phyloP scores from a whole-genome alignment of 1,140 invertebrate species.

The Diorhabda sublineata region DNA sequence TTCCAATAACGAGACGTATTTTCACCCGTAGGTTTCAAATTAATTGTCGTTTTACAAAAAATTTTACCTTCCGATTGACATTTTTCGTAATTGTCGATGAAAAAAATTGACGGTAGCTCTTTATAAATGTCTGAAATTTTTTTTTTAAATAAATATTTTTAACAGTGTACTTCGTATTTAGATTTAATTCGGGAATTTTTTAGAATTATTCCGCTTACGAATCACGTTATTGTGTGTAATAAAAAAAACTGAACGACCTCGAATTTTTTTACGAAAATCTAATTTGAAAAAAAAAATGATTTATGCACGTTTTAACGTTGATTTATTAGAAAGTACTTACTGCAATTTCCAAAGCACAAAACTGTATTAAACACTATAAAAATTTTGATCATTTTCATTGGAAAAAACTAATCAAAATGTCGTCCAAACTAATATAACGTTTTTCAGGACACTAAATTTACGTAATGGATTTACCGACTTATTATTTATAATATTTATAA shows the following conservation, averaged over 20 bases:
- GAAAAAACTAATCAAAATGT: not conserved
- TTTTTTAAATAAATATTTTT: not conserved
- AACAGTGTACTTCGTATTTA: not conserved
- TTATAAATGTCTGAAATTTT: constrained; percentile 10
- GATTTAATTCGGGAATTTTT: not conserved
- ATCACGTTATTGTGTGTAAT: not conserved
- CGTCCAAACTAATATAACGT: not conserved
- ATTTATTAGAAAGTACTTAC: not conserved
- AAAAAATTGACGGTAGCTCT: constrained; percentile 7
- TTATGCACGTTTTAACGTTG: not conserved
- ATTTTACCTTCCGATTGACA: constrained; percentile 8
- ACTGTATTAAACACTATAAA: not conserved
- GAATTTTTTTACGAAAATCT: not conserved
- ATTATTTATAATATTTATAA: not conserved
- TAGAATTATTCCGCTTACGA: not conserved
- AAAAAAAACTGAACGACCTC: not conserved
- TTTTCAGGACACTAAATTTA: not conserved
- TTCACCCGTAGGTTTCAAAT: constrained; percentile 4
- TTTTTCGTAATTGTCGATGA: constrained; percentile 15
- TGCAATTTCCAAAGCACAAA: not conserved
- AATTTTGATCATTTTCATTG: not conserved
- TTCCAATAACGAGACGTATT: constrained; percentile 7
- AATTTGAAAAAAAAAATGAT: not conserved
- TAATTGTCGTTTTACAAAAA: constrained; percentile 7
- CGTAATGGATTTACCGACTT: not conserved